These are phyloP conservation scores for Noctilio leporinus DNA, from an alignment of 2,113 vertebrate genomes.

Conservation along the genomic window DNA sequence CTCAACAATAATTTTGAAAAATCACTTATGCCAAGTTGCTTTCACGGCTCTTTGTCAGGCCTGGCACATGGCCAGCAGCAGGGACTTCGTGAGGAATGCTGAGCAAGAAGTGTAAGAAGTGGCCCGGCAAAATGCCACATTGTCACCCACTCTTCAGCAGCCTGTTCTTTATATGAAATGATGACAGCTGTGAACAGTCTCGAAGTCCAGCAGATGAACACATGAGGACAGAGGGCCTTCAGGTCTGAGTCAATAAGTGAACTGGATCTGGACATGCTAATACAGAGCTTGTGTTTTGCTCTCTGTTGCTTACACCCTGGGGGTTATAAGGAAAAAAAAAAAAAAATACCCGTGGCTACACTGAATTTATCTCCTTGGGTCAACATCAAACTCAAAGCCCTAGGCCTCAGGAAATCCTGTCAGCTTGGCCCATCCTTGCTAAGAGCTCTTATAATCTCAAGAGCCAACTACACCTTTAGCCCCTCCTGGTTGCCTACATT, in stretches of 20 bases:
- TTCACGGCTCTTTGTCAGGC: slow-evolving; percentile 55
- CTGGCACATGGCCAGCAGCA: not conserved
- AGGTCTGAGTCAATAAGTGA: not conserved
- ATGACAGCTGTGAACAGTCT: slow-evolving; percentile 2
- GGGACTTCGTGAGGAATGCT: not conserved
- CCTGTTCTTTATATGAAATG: not conserved
- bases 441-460: not conserved
- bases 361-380: not conserved
- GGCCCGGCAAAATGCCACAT: not conserved
- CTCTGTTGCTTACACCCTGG: not conserved
- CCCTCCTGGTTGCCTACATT: not conserved
- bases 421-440: not conserved
- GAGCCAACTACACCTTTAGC: not conserved
- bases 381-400: not conserved
- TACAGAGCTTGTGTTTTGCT: not conserved
- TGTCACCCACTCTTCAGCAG: not conserved
- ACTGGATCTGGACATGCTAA: not conserved
- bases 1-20: not conserved
- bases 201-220: not conserved
- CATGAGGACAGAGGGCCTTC: not conserved
- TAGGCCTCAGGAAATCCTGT: not conserved
- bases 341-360: not conserved
- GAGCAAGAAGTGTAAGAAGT: slow-evolving; percentile 28
- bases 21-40: slow-evolving; percentile 49
- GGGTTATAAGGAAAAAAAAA: not conserved